phyloP scores from a whole-genome alignment of 37 sponge, comb jelly and placozoan species.

The Beroe forskalii region DNA sequence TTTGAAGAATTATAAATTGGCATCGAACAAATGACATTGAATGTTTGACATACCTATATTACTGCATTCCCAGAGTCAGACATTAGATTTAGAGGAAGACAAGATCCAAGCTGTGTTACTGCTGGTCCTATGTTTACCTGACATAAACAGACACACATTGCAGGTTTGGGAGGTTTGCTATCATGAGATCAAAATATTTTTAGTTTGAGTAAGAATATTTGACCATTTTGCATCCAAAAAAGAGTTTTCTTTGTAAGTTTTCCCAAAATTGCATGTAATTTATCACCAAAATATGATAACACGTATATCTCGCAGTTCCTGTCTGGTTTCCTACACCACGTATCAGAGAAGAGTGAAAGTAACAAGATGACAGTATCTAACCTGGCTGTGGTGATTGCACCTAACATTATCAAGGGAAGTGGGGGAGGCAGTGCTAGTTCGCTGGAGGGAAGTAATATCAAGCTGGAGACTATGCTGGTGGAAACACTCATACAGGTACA shows the following conservation, averaged over 20 bases:
- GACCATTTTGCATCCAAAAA: too few species aligned
- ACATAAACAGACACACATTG: conserved; percentile 46
- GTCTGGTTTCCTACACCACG: not conserved
- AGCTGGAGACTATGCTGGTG: not conserved
- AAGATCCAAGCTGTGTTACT: conserved; percentile 23
- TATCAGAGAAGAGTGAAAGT: not conserved
- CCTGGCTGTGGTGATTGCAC: conserved; percentile 45
- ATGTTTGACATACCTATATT: too few species aligned
- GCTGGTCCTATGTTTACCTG: conserved; percentile 35
- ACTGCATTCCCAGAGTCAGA: conserved; percentile 64
- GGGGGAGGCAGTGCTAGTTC: not conserved
- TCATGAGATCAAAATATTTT: too few species aligned
- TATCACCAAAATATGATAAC: too few species aligned
- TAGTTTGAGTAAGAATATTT: too few species aligned
- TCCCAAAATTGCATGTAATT: too few species aligned
- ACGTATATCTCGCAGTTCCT: conserved; percentile 34
- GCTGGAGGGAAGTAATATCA: conserved; percentile 5
- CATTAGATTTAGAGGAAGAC: conserved; percentile 24
- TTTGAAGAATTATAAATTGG: too few species aligned
- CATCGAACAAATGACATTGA: too few species aligned
- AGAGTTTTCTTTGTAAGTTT: too few species aligned
- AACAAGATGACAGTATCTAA: conserved; percentile 61
- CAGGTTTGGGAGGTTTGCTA: too few species aligned
- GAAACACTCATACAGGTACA: conserved; percentile 28
- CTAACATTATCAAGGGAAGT: not conserved